Percentiles rank a stretch among this genome's conserved stretches.
Conservation (phyloP, 2,797 vertebrate species). For the Leucoraja ocellata region DNA sequence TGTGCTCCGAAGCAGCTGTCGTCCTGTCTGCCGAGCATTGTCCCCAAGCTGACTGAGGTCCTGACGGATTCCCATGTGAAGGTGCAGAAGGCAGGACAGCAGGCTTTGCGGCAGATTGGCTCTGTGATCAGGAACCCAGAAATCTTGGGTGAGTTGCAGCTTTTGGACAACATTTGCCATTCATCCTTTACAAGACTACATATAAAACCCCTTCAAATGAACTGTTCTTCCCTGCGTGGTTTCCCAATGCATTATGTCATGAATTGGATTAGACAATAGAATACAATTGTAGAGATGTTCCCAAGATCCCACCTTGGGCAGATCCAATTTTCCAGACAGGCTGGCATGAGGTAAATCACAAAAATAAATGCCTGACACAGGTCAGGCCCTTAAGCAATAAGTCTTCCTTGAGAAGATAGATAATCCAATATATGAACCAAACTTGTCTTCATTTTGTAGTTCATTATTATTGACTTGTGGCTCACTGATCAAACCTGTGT, state of each 20-base stretch:
- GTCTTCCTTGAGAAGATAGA: too few species aligned
- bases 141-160: constrained; percentile 73
- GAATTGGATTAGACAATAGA: neutral
- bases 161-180: neutral
- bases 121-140: constrained; percentile 97
- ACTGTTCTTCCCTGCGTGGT: neutral
- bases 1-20: constrained; percentile 96
- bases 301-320: neutral
- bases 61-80: constrained; percentile 95
- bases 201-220: neutral
- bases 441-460: too few species aligned
- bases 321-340: too few species aligned
- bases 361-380: too few species aligned
- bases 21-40: constrained; percentile 91
- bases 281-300: neutral
- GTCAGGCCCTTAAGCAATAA: too few species aligned
- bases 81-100: constrained; percentile 96
- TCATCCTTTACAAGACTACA: neutral
- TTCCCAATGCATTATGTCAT: neutral
- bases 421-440: too few species aligned
- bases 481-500: neutral
- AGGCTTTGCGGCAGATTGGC: constrained; percentile 89
- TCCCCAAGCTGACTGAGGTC: constrained; percentile 94
- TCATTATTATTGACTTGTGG: neutral
- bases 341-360: too few species aligned